A percentile compares a stretch with the other conserved stretches of the same genome.
phyloP scores from a whole-genome alignment of 2,888 invertebrate genomes.

The Autographa gamma region DNA sequence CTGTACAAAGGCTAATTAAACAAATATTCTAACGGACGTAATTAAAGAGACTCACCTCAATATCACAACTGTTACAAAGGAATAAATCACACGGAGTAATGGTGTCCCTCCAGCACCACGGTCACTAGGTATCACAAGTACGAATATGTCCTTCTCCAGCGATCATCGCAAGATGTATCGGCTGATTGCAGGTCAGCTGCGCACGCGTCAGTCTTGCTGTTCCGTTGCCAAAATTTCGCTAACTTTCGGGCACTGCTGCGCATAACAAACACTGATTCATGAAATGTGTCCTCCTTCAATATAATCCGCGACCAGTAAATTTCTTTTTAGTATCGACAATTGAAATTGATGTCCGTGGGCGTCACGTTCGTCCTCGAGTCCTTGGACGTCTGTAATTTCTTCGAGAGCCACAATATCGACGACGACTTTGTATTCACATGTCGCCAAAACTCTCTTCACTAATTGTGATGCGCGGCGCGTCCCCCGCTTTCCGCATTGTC shows the following conservation, averaged over 20 bases:
- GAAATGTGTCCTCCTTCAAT: slow-evolving; percentile 64
- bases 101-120: slow-evolving; percentile 66
- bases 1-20: slow-evolving; percentile 28
- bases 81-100: slow-evolving; percentile 62
- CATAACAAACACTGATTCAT: slow-evolving; percentile 76
- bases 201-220: slow-evolving; percentile 61
- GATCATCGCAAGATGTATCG: slow-evolving; percentile 74
- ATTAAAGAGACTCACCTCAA: slow-evolving; percentile 69
- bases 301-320: slow-evolving; percentile 63
- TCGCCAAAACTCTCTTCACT: slow-evolving; percentile 85
- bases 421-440: slow-evolving; percentile 83
- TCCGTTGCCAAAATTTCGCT: slow-evolving; percentile 83
- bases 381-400: slow-evolving; percentile 75
- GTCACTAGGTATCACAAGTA: slow-evolving; percentile 73
- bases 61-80: slow-evolving; percentile 64
- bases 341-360: slow-evolving; percentile 60
- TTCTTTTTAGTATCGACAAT: slow-evolving; percentile 68
- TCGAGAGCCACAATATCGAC: slow-evolving; percentile 69
- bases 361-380: slow-evolving; percentile 77
- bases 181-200: slow-evolving; percentile 67
- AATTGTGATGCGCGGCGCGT: slow-evolving; percentile 83
- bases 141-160: slow-evolving; percentile 70
- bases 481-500: slow-evolving; percentile 83
- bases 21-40: slow-evolving; percentile 40
- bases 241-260: slow-evolving; percentile 72